Evolutionary conservation across 2,888 invertebrate genomes (phyloP), one percentile per base, ranked within the genome.

Genomic region (Rhynchonema sp.): DNA sequence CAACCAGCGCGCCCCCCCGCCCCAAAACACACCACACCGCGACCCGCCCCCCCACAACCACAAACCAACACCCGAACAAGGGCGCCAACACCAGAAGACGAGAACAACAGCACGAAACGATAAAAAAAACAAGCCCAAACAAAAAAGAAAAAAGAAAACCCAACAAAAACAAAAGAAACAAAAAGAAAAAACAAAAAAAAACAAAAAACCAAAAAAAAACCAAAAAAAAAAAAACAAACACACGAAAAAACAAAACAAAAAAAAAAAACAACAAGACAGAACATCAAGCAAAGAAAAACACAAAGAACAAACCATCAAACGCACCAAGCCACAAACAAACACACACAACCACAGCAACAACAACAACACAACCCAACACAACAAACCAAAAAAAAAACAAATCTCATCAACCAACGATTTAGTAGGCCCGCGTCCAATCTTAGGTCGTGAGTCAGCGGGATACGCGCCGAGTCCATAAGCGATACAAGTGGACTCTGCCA

Each of bases 401-500:
- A 38, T 38, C 17, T n/a, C n/a, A n/a, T n/a, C n/a, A n/a, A n/a
- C n/a, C n/a, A n/a, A n/a, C n/a, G n/a, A n/a, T n/a, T n/a, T n/a
- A n/a, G 84, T 83, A 0, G 94, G 94, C 1, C 94, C 96, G 68
- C 83, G 80, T 0, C 92, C 92, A 61, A 84, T 79, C 66, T 80
- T 80, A n/a, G 86, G 82, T 59, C 82, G 79, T 0, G 83, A 80
- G 30, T 79, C 77, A 0, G 78, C 78, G 0, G 94, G 94, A 75
- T 96, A 96, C 1, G 87, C 87, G 1, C 94, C 96, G 22, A 96
- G 77, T 0, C 89, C 90, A 1, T 87, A 84, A 74, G 86, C 83
- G 23, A 87, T 86, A 70, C 91, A 91, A n/a, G 87, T 86, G 73
- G 86, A 85, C 75, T 94, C 92, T 0, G 91, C 86, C 59, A 94